phyloP scores from a whole-genome alignment of 2,888 invertebrate genomes.

The Leptopilina syphax region DNA sequence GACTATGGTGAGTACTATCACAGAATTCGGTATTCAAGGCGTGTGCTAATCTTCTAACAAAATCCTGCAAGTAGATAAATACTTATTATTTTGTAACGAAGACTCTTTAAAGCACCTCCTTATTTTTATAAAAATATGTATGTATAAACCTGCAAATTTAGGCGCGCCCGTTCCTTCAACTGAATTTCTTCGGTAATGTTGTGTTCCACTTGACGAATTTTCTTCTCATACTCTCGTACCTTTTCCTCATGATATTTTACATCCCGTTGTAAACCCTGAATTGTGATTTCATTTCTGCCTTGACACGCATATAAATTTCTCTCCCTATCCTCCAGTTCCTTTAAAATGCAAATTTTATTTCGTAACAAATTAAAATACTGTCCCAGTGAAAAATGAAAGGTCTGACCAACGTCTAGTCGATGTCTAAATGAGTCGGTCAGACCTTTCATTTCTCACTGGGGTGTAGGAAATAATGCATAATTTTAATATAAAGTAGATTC shows the following conservation, averaged over 20 bases:
- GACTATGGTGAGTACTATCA: conserved; percentile 80
- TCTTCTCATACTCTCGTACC: conserved; percentile 86
- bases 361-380: too few relatives aligned
- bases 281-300: conserved; percentile 84
- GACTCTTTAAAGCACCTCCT: too few relatives aligned
- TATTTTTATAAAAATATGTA: neutral
- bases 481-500: too few relatives aligned
- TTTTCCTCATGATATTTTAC: conserved; percentile 86
- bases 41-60: conserved; percentile 84
- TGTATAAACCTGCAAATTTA: conserved; percentile 65
- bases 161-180: conserved; percentile 84
- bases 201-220: conserved; percentile 84
- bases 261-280: conserved; percentile 87
- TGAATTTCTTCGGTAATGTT: conserved; percentile 86
- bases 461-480: too few relatives aligned
- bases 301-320: conserved; percentile 82
- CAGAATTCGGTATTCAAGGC: conserved; percentile 86
- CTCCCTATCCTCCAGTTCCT: conserved; percentile 88
- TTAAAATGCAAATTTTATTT: conserved; percentile 56
- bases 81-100: neutral
- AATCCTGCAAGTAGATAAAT: conserved; percentile 79
- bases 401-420: too few relatives aligned
- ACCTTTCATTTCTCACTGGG: too few relatives aligned
- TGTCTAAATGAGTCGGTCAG: too few relatives aligned
- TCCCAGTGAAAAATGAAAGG: too few relatives aligned